Conservation (phyloP, 2,113 vertebrate genomes). For the Syngnathus typhle region DNA sequence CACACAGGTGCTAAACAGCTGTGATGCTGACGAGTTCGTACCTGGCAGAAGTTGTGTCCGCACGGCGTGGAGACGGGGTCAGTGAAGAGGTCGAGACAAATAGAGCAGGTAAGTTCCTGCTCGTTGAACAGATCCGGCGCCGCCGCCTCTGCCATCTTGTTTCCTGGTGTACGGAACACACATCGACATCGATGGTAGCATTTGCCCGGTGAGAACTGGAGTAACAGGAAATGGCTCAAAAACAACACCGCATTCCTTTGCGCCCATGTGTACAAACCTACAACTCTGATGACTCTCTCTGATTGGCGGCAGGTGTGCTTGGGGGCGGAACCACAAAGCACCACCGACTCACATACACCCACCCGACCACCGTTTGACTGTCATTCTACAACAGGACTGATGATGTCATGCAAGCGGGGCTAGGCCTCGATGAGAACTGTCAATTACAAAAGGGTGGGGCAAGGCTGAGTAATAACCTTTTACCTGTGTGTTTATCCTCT, state of each 20-base stretch:
- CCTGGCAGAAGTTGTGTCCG: constrained; percentile 76
- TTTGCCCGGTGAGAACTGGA: neutral
- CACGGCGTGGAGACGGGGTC: constrained; percentile 71
- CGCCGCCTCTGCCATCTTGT: constrained; percentile 39
- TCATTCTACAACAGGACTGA: neutral
- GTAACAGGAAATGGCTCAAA: neutral
- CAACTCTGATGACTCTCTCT: neutral
- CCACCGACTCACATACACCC: neutral
- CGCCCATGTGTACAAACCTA: neutral
- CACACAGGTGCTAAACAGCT: neutral
- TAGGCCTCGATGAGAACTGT: neutral
- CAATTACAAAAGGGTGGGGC: neutral
- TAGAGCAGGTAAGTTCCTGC: constrained; percentile 72
- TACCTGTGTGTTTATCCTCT: neutral
- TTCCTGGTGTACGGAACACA: neutral
- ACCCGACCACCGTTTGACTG: neutral
- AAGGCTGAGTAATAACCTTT: neutral
- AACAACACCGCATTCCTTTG: neutral
- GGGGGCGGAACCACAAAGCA: neutral
- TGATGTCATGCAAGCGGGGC: neutral
- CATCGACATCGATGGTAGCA: neutral
- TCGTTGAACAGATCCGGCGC: constrained; percentile 56
- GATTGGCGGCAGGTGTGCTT: neutral
- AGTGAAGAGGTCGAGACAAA: constrained; percentile 71
- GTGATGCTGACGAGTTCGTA: constrained; percentile 22